Base-by-base conservation (phyloP, 2,888 invertebrate species). In the Agrotis puta region DNA sequence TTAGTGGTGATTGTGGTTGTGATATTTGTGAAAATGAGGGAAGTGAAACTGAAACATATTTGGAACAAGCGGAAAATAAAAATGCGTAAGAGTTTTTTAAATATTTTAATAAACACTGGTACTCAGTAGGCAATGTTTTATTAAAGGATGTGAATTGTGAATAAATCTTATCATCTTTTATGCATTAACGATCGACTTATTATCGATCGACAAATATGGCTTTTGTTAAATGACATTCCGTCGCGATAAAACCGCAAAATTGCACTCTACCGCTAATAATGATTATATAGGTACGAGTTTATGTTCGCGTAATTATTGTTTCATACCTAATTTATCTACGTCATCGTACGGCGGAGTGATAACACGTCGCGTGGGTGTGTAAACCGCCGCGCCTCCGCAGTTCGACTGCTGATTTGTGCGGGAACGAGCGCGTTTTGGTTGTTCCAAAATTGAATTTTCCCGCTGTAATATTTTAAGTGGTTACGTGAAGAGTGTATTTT, bases 301-400 rank as follows among this genome's bases (percentile, higher is more conserved):
- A 79, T 70, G 69, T 78, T 75, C 76, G 69, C 73, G 72, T 71
- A 70, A 73, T 79, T 78, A 81, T 81, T 85, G 73, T 78, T 79
- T 70, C 76, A 73, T 77, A 80, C 74, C 59, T 82, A 76, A 78
- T 77, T 71, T 75, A 45, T 65, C 73, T 81, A 85, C 85, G 89
- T 89, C 88, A 89, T 74, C 57, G 54, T 62, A 71, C 74, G 53
- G 70, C 73, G 65, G 64, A 77, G 64, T 87, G 92, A 90, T 92
- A 91, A 90, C 83, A 61, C 59, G 56, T 77, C 72, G 77, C 80
- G 87, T 88, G 91, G 91, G 91, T 88, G 82, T 86, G 83, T 87
- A 74, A 76, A 77, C 86, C 74, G 92, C 91, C 92, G 93, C 85
- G 91, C 90, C 91, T 89, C 90, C 88, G 68, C 92, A 93, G 93